Base-by-base conservation (phyloP, 1,140 invertebrate species). In the Dendroctonus valens region DNA sequence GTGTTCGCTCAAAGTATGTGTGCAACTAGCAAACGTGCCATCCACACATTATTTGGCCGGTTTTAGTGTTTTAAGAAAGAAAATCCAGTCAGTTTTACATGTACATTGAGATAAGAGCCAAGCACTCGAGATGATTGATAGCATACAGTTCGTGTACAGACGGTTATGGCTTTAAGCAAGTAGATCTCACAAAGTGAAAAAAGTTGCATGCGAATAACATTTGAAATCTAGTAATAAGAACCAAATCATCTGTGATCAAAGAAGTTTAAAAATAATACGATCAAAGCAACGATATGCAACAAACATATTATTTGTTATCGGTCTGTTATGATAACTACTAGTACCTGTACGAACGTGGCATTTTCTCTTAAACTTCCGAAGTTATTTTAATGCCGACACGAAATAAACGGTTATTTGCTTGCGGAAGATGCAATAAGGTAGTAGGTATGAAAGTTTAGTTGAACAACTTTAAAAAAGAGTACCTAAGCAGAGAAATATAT, bases 221-320 rank as follows among this genome's bases (percentile, higher is more conserved):
- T 52, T 52, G 11, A 53, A 52, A 67, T 41, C 51, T 74, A 74
- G 71, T 64, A 68, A 67, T 72, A 74, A 73, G 73, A 69, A 71
- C 64, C 62, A 68, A 74, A 73, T 70, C 73, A 74, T 73, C 73
- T 74, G 73, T 74, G 73, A 74, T 74, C 70, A 68, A 68, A 61
- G 59, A 68, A 69, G 66, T 71, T 68, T 71, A 61, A 70, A 61
- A 26, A 11, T 69, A 42, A 52, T 73, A 51, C 60, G 66, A 69
- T 65, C 60, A 65, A 65, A 70, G 70, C 67, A 74, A 74, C 71
- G 72, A 74, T 74, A 68, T 71, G 67, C 70, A 69, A 65, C 44
- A 42, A 70, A 41, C 38, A 59, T 53, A 58, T 48, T 59, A 49
- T 54, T 60, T 65, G 60, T 69, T 69, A 55, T 64, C 63, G 59